Base-by-base conservation (phyloP, 2,888 invertebrate genomes). In the Apamea crenata region DNA sequence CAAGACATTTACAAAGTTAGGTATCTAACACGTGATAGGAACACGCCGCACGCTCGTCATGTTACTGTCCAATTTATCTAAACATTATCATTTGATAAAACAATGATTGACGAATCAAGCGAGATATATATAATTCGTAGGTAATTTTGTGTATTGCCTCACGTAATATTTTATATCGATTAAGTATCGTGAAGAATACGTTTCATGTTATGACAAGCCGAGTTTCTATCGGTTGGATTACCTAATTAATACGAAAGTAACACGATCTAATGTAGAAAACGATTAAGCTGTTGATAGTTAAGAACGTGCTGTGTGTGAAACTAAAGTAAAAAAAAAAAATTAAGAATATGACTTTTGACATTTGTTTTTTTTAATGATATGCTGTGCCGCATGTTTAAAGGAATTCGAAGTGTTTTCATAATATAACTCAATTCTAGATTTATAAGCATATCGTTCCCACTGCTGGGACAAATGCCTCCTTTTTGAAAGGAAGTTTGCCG, bases 21-120 rank as follows among this genome's bases (percentile, higher is more conserved):
- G 44, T 67, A 36, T 71, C 71, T 36, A 69, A 71, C 29, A 21
- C 29, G 32, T 59, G 66, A 78, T 71, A 83, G 8, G 36, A 36
- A 53, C n/a, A n/a, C n/a, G n/a, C n/a, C n/a, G n/a, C n/a, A n/a
- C n/a, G n/a, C 40, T 71, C 56, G 47, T 75, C 80, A 63, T 61
- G 84, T 83, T 78, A 44, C 36, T 36, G 59, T 78, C 44, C 44
- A 83, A 56, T 29, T 40, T 81, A 81, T 83, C 66, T 67, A 16
- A n/a, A 77, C 25, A 14, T 81, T 72, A 84, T 84, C 74, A 50
- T 18, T 36, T n/a, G 74, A 77, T 83, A 80, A 61, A 73, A 72
- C 67, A 61, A 44, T 70, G 32, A 84, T 84, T 84, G 80, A 47
- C 29, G 67, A 84, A 84, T 74, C 67, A 79, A 79, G 79, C 56